phyloP scores from a whole-genome alignment of 2,113 vertebrate species.

The Serranochromis macrocephalus region DNA sequence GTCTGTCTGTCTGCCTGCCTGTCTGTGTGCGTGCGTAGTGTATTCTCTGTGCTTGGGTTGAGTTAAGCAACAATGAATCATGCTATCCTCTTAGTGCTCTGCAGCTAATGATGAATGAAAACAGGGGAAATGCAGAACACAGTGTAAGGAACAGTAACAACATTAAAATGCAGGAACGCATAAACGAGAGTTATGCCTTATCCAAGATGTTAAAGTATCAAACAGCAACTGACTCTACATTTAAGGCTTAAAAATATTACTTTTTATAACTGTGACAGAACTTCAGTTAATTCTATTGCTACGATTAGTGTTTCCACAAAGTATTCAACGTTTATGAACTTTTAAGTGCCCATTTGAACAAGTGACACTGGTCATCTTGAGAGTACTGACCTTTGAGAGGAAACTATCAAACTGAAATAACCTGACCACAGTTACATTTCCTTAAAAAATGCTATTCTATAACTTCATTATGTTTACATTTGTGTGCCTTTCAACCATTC shows the following conservation, averaged over 20 bases:
- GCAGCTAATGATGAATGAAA: not conserved
- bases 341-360: not conserved
- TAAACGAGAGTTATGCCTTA: not conserved
- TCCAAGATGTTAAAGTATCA: not conserved
- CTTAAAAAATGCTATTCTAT: not conserved
- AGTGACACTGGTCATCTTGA: not conserved
- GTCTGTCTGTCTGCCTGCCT: not conserved
- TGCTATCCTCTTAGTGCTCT: not conserved
- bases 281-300: not conserved
- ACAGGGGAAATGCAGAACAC: not conserved
- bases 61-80: not conserved
- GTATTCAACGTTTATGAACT: not conserved
- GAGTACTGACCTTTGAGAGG: not conserved
- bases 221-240: not conserved
- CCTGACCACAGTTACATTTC: not conserved
- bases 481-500: not conserved
- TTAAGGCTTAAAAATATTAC: not conserved
- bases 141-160: not conserved
- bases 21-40: fast-evolving
- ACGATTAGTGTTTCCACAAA: not conserved
- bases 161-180: not conserved
- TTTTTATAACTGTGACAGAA: not conserved
- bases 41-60: not conserved
- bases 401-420: not conserved
- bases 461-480: not conserved